Conservation (phyloP, 1,140 invertebrate species). For the Paralvinella palmiformis region DNA sequence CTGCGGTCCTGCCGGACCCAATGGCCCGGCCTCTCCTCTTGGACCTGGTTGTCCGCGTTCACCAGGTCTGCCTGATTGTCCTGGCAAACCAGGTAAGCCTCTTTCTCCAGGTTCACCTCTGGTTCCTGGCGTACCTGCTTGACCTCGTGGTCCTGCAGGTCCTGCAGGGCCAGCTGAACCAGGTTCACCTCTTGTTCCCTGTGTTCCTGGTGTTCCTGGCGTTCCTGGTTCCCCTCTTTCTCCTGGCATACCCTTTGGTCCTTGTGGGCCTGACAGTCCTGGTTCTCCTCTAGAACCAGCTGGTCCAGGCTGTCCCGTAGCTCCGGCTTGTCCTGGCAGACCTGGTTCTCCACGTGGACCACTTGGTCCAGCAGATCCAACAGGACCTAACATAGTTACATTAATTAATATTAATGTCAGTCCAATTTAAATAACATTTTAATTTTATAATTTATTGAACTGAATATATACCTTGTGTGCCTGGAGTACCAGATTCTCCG, state of each 20-base stretch:
- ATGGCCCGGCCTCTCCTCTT: not conserved
- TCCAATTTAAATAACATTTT: too few species aligned
- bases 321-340: not conserved
- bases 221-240: conserved; percentile 10
- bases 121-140: conserved; percentile 1
- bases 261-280: conserved; percentile 10
- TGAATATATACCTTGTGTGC: not conserved
- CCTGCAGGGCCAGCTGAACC: not conserved
- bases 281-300: not conserved
- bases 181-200: not conserved
- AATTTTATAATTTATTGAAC: too few species aligned
- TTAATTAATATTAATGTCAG: not conserved
- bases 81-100: conserved; percentile 1
- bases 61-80: not conserved
- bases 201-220: conserved; percentile 18
- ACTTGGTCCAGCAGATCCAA: not conserved
- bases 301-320: not conserved
- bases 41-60: not conserved
- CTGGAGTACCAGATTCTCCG: not conserved
- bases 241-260: conserved; percentile 15
- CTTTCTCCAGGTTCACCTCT: conserved; percentile 13
- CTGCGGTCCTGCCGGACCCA: not conserved
- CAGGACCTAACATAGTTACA: not conserved
- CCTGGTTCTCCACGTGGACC: too few species aligned
- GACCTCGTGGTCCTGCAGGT: not conserved